phyloP scores from a whole-genome alignment of 2,888 invertebrate genomes.

The Hedychridium roseum region DNA sequence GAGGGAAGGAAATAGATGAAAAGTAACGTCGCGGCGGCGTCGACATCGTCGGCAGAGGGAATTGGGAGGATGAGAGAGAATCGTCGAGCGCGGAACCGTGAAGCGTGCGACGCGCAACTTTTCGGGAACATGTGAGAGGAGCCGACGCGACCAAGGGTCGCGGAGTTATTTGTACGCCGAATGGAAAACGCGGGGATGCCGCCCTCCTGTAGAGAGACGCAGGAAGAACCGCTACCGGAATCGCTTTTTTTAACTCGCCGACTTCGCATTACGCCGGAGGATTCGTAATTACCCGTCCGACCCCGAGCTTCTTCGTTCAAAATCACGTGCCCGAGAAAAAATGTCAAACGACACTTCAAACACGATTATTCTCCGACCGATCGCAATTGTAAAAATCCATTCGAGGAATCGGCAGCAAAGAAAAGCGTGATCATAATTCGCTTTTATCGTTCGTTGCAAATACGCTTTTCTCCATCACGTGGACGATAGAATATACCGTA shows the following conservation, averaged over 20 bases:
- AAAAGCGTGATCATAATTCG: too few species aligned
- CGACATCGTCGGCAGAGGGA: conserved; percentile 5
- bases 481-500: background rate
- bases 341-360: too few species aligned
- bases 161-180: conserved; percentile 56
- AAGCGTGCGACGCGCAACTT: conserved; percentile 34
- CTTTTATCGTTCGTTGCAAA: background rate
- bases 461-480: background rate
- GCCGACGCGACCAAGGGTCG: conserved; percentile 45
- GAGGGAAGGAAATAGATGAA: conserved; percentile 31
- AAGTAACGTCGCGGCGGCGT: conserved; percentile 24
- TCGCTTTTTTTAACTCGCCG: too few species aligned
- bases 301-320: background rate
- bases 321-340: conserved; percentile 1
- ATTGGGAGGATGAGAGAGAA: background rate
- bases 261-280: too few species aligned
- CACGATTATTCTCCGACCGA: too few species aligned
- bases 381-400: too few species aligned
- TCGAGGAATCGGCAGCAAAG: too few species aligned
- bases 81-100: conserved; percentile 28
- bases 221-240: too few species aligned
- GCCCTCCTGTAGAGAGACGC: conserved; percentile 9
- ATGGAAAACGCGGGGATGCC: conserved; percentile 27
- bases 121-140: conserved; percentile 45
- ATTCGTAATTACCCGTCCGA: conserved; percentile 26